These are phyloP conservation scores for Sebastes matsubarae DNA, from an alignment of 2,797 vertebrate species.

Conservation along the genomic window DNA sequence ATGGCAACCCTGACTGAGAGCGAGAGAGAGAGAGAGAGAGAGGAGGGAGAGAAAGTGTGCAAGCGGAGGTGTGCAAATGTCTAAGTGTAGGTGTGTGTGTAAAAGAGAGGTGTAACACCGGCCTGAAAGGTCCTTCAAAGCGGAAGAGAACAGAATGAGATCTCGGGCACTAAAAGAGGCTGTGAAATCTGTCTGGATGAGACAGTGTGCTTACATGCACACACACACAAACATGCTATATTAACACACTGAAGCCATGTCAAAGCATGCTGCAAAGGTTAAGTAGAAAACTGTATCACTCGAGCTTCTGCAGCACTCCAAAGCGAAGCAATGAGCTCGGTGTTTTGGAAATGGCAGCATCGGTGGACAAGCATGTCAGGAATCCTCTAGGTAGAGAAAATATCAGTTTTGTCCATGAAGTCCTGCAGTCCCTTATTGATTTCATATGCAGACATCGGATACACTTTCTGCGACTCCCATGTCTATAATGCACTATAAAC, in stretches of 20 bases:
- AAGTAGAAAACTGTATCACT: slow-evolving; percentile 31
- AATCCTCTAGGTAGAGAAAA: neutral
- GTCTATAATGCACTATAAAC: neutral
- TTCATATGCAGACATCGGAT: neutral
- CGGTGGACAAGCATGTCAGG: neutral
- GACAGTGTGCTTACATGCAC: neutral
- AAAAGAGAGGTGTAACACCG: slow-evolving; percentile 14
- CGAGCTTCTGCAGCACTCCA: neutral
- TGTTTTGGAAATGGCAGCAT: neutral
- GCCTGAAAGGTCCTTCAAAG: slow-evolving; percentile 28
- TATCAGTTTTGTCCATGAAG: neutral
- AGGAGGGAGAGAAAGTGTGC: neutral
- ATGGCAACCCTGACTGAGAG: slow-evolving; percentile 64
- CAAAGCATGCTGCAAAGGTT: slow-evolving; percentile 12
- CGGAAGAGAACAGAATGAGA: slow-evolving; percentile 27
- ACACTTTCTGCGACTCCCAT: neutral
- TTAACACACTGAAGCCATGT: slow-evolving; percentile 5
- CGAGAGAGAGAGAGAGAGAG: neutral
- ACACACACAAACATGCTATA: neutral
- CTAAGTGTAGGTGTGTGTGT: slow-evolving; percentile 1
- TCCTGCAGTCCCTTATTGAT: neutral
- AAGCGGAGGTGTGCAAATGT: slow-evolving; percentile 29
- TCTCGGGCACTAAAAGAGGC: slow-evolving; percentile 5
- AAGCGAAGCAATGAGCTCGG: neutral
- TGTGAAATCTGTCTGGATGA: slow-evolving; percentile 25